Evolutionary conservation across 2,888 invertebrate species (phyloP), one percentile per base, ranked within the genome.

Genomic region (Aplocera efformata): DNA sequence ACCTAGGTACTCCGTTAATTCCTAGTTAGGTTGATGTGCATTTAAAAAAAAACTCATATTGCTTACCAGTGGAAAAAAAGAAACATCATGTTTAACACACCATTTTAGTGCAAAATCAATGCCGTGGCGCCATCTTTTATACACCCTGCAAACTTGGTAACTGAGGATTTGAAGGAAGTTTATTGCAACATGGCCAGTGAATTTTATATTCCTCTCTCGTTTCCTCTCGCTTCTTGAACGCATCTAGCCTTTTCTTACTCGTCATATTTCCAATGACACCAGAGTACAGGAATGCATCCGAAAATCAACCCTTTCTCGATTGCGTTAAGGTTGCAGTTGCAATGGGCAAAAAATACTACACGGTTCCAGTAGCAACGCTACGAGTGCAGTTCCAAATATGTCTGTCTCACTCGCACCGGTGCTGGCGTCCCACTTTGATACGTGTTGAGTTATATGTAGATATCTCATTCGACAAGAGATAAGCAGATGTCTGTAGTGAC

Each of bases 381-480:
- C 63, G 71, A 72, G 72, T 82, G 82, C 79, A 84, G 73, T 74
- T 71, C 68, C 60, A 79, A 74, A 72, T 79, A 74, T 75, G 61
- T 57, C 75, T 78, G 71, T 85, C 86, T 78, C 81, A 42, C 66
- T 88, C 79, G 60, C 74, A 53, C 83, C 48, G 58, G 57, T 62
- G 50, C 54, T 59, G 67, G 68, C 74, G 72, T 86, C 86, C 78
- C 82, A 69, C 65, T 88, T 81, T 67, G 78, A 60, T 81, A 65
- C 79, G 79, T 67, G 69, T 73, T 63, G 62, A 69, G 67, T 70
- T 83, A 77, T 75, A 81, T 84, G 77, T 82, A 81, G 85, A 78
- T 86, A 86, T 86, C 85, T 82, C 86, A 65, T 79, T 84, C 76
- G 56, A 60, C 53, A 53, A 59, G 82, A 85, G 84, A 85, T 86